Evolutionary conservation across 2,888 invertebrate genomes (phyloP).

Genomic region (Drosophila paranaensis): DNA sequence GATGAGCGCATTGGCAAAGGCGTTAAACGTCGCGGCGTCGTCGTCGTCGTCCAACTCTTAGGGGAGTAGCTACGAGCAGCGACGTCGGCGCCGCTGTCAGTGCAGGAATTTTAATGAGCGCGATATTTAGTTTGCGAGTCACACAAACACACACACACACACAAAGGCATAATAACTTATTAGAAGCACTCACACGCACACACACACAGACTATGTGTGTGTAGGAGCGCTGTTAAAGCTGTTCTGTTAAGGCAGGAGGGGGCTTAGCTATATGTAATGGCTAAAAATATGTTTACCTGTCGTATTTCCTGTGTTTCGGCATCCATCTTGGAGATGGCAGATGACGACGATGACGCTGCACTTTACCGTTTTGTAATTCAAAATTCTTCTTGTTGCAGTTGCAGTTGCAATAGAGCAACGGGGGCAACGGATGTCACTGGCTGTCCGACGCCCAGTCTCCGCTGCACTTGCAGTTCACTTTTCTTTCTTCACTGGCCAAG

Average conservation of each 20-base stretch:
- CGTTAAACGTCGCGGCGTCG: slow-evolving; percentile 44
- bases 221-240: background rate
- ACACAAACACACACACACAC: slow-evolving; percentile 20
- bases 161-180: slow-evolving; percentile 13
- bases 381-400: slow-evolving; percentile 37
- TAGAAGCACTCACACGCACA: slow-evolving; percentile 12
- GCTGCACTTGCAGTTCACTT: slow-evolving; percentile 71
- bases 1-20: slow-evolving; percentile 67
- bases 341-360: slow-evolving; percentile 50
- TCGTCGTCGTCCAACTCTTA: slow-evolving; percentile 31
- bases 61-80: slow-evolving; percentile 32
- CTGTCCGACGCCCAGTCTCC: slow-evolving; percentile 78
- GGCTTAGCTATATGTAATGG: slow-evolving; percentile 33
- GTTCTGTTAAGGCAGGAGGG: slow-evolving; percentile 1
- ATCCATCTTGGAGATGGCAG: slow-evolving; percentile 76
- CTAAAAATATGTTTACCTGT: slow-evolving; percentile 79
- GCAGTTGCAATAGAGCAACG: slow-evolving; percentile 12
- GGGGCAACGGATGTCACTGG: slow-evolving; percentile 51
- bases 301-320: slow-evolving; percentile 84
- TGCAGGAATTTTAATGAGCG: slow-evolving; percentile 74
- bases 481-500: slow-evolving; percentile 62
- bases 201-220: background rate
- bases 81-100: slow-evolving; percentile 31
- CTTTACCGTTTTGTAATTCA: slow-evolving; percentile 35
- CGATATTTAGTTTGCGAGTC: slow-evolving; percentile 55